Evolutionary conservation across 2,113 vertebrate genomes (phyloP), one percentile per base, ranked within the genome.

Genomic region (Pseudorectes ferrugineus): DNA sequence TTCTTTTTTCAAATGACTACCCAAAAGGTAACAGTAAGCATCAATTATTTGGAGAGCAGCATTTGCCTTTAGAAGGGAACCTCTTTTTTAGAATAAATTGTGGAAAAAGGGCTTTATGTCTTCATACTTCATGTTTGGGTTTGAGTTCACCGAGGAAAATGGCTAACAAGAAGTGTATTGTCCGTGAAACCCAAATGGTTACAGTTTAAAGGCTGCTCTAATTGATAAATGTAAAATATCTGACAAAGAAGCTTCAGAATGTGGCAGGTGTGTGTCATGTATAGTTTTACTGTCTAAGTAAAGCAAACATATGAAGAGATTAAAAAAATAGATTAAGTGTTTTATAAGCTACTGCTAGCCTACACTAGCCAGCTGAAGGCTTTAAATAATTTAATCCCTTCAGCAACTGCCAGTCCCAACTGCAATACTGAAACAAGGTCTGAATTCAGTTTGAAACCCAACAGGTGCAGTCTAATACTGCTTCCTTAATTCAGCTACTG

Each of bases 361-460:
- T 98, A 97, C 97, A 97, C 97, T 96, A 97, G 98, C 97, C 98
- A 98, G 98, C 98, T 98, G 98, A 98, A 98, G 96, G 96, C 97
- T 98, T 98, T 98, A 98, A 98, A 98, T 98, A 98, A 99, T 98
- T 97, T 98, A 98, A 99, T 99, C 98, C 98, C 97, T 94, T 93
- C 97, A 97, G 95, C 98, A 98, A 98, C 98, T 98, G 98, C 98
- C 97, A 98, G 97, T 88, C 97, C 97, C 97, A 98, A 98, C 98
- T 98, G 97, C 98, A 95, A 94, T 55, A 94, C 91, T 97, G 94
- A 98, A 96, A 97, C 98, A 98, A 97, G 96, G 97, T 81, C 96
- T 97, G 96, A 95, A 97, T 97, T 98, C 98, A 98, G 97, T 88
- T 97, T 94, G 96, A 98, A 96, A 97, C 92, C 90, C 80, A 97